Evolutionary conservation across 2,797 vertebrate species (phyloP).

Genomic region (Onychomys arenicola): DNA sequence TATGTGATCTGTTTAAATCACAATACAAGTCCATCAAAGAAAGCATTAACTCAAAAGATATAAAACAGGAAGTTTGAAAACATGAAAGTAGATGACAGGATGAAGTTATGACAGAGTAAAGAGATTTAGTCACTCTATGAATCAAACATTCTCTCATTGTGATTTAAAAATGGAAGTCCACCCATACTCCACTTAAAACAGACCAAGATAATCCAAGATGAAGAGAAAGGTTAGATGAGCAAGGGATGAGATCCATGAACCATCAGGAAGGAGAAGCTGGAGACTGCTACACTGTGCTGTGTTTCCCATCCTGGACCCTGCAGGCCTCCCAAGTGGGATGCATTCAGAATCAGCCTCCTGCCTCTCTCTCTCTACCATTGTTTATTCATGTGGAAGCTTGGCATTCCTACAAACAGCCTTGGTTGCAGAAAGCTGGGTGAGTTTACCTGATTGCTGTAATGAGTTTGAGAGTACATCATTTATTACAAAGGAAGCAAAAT

Average conservation of each 20-base stretch:
- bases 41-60: background rate
- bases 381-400: background rate
- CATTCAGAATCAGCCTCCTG: accelerated
- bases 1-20: background rate
- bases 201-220: background rate
- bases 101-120: background rate
- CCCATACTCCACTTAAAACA: no score
- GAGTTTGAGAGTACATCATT: background rate
- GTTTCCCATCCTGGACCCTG: background rate
- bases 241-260: background rate
- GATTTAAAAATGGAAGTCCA: background rate
- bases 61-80: background rate
- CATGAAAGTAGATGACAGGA: background rate
- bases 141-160: background rate
- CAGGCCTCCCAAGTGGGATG: accelerated
- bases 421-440: background rate
- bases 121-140: background rate
- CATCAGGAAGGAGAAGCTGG: background rate
- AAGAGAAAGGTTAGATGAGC: background rate
- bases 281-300: background rate
- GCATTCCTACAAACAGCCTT: background rate
- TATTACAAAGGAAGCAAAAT: background rate
- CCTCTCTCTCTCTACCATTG: background rate
- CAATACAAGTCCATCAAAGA: background rate
- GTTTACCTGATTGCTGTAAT: background rate